Conservation (phyloP, 2,888 invertebrate species). For the Drosophila suboccidentalis region DNA sequence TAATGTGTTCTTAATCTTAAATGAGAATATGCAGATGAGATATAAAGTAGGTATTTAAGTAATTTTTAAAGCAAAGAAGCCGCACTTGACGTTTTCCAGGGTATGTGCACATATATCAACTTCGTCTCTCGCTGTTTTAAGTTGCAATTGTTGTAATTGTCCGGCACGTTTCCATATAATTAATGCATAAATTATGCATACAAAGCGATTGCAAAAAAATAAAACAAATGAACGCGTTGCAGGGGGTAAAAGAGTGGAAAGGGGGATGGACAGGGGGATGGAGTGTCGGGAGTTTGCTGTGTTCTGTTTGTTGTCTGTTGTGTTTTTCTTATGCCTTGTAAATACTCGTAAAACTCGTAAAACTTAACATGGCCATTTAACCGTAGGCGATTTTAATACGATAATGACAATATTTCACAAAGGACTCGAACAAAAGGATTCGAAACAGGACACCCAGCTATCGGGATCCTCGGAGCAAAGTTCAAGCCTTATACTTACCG, state of each 20-base stretch:
- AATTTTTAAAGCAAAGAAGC: neutral
- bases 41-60: neutral
- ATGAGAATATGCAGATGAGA: neutral
- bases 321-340: conserved; percentile 56
- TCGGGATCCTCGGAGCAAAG: conserved; percentile 6
- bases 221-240: conserved; percentile 7
- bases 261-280: neutral
- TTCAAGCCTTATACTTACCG: conserved; percentile 7
- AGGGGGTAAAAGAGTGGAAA: neutral
- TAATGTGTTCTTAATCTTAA: neutral
- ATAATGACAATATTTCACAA: conserved; percentile 77
- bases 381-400: conserved; percentile 71
- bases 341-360: conserved; percentile 61
- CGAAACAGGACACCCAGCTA: conserved; percentile 12
- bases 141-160: conserved; percentile 32
- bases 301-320: conserved; percentile 5
- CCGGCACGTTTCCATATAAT: conserved; percentile 54
- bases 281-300: neutral
- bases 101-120: neutral
- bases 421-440: conserved; percentile 43
- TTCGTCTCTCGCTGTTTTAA: neutral
- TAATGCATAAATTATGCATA: conserved; percentile 75
- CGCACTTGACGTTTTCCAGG: neutral
- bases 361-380: conserved; percentile 68
- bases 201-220: conserved; percentile 55